phyloP scores from a whole-genome alignment of 2,113 vertebrate genomes.

The Myodes glareolus region DNA sequence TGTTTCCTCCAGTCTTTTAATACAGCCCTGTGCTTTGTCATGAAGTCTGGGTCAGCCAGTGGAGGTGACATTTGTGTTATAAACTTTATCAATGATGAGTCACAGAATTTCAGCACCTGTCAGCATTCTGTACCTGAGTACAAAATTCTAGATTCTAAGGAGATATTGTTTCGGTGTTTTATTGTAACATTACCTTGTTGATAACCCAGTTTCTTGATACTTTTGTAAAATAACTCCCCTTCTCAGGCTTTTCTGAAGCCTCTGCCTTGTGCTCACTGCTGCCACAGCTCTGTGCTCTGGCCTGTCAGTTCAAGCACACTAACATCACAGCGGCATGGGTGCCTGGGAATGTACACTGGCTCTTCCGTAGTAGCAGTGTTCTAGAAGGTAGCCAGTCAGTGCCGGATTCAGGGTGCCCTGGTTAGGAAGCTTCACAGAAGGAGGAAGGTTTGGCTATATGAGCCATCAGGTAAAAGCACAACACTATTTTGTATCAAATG shows the following conservation, averaged over 20 bases:
- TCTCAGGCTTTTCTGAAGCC: constrained; percentile 12
- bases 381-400: neutral
- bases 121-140: neutral
- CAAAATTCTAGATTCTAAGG: constrained; percentile 36
- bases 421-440: neutral
- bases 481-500: neutral
- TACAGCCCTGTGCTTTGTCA: neutral
- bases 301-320: neutral
- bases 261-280: neutral
- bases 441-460: neutral
- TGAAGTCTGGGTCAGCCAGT: constrained; percentile 4
- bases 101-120: constrained; percentile 38
- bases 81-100: neutral
- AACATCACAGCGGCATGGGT: neutral
- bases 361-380: neutral
- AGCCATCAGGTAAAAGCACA: neutral
- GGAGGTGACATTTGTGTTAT: neutral
- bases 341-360: neutral
- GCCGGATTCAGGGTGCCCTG: neutral
- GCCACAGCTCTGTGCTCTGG: neutral
- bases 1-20: constrained; percentile 16
- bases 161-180: constrained; percentile 26
- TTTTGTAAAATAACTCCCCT: neutral
- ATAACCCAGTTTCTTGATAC: neutral
- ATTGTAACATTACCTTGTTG: neutral